Conservation (phyloP, 1,140 invertebrate genomes). For the Atta colombica region DNA sequence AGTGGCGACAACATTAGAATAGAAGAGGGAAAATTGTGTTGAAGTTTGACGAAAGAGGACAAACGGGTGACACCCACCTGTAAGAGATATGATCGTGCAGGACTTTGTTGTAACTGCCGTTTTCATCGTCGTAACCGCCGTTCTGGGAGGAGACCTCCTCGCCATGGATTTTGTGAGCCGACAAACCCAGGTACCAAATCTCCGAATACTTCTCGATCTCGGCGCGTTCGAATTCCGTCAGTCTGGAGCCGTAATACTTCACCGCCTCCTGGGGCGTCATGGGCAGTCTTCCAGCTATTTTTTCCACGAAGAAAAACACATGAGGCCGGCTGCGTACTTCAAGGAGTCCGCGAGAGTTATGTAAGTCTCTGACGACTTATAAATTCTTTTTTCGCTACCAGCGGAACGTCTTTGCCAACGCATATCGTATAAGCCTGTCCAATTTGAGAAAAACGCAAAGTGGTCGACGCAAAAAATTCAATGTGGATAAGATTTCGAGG, state of each 20-base stretch:
- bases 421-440: no score
- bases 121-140: slow-evolving; percentile 96
- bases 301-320: slow-evolving; percentile 17
- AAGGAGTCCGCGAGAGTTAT: not conserved
- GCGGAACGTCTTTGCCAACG: not conserved
- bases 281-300: slow-evolving; percentile 83
- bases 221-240: slow-evolving; percentile 94
- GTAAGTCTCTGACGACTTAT: not conserved
- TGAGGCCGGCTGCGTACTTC: not conserved
- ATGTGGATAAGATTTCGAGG: no score
- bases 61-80: slow-evolving; percentile 83
- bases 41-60: not conserved
- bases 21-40: slow-evolving; percentile 8
- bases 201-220: slow-evolving; percentile 96
- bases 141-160: slow-evolving; percentile 93
- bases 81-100: slow-evolving; percentile 98
- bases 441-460: no score
- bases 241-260: slow-evolving; percentile 92
- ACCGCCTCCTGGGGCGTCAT: slow-evolving; percentile 90
- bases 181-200: slow-evolving; percentile 95
- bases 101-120: slow-evolving; percentile 97
- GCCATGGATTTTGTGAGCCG: slow-evolving; percentile 94
- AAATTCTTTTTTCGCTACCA: not conserved
- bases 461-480: no score
- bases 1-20: slow-evolving; percentile 16